Conservation (phyloP, 2,888 invertebrate genomes). For the Dorcus parallelipipedus region DNA sequence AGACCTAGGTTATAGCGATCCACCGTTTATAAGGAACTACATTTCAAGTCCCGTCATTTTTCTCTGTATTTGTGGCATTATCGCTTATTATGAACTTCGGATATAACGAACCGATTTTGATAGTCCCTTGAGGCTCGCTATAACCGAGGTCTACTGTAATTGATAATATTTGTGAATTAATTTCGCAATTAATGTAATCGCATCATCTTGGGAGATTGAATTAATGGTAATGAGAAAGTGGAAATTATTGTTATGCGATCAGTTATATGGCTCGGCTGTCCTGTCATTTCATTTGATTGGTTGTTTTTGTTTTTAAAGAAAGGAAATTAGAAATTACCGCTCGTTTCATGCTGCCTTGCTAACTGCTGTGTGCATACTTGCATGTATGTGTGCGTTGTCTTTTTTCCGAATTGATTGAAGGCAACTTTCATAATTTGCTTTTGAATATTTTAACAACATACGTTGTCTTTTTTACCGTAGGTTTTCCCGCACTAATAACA, state of each 20-base stretch:
- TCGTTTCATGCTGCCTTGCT: slow-evolving; percentile 9
- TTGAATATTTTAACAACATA: slow-evolving; percentile 9
- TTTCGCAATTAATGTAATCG: no score
- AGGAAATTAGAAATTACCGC: slow-evolving; percentile 36
- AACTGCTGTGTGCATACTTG: slow-evolving; percentile 6
- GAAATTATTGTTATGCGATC: slow-evolving; percentile 28
- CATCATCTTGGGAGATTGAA: not conserved
- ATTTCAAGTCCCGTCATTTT: no score
- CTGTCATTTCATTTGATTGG: slow-evolving; percentile 37
- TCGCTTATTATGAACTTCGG: no score
- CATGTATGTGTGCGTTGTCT: slow-evolving; percentile 5
- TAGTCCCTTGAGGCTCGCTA: no score
- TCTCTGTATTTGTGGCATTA: no score
- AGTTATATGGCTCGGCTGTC: slow-evolving; percentile 19
- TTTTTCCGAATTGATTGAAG: slow-evolving; percentile 8
- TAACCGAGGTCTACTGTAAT: no score
- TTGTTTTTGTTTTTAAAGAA: slow-evolving; percentile 30
- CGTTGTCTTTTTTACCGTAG: not conserved
- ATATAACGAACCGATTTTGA: no score
- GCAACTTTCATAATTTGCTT: slow-evolving; percentile 11
- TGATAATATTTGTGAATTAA: no score
- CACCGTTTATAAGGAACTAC: no score
- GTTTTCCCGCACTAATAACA: slow-evolving; percentile 8
- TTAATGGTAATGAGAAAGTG: slow-evolving; percentile 30
- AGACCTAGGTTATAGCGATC: no score